Conservation (phyloP, 2,888 invertebrate genomes). For the Sericinus montela region DNA sequence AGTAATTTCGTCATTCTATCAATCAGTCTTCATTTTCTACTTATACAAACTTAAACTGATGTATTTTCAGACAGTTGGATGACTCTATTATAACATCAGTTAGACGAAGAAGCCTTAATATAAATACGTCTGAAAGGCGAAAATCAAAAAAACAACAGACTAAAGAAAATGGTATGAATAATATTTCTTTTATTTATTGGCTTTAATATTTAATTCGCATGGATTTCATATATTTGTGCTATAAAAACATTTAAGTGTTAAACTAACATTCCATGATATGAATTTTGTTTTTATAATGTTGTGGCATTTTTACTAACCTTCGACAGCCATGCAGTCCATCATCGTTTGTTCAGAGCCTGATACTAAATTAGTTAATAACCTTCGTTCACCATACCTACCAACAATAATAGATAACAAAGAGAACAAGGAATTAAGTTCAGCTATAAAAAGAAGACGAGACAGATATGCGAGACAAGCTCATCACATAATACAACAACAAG, state of each 20-base stretch:
- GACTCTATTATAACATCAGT: conserved; percentile 86
- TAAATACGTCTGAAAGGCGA: conserved; percentile 82
- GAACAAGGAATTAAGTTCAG: conserved; percentile 88
- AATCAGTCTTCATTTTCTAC: no score
- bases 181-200: neutral
- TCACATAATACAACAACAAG: conserved; percentile 90
- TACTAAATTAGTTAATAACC: conserved; percentile 37
- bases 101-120: conserved; percentile 68
- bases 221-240: neutral
- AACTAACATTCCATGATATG: neutral
- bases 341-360: conserved; percentile 47
- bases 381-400: conserved; percentile 43
- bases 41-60: no score
- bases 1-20: no score
- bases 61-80: conserved; percentile 77
- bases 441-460: conserved; percentile 88
- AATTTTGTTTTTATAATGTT: conserved; percentile 22
- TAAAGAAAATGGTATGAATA: conserved; percentile 85
- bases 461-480: conserved; percentile 91
- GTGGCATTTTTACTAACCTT: conserved; percentile 60
- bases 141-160: conserved; percentile 81
- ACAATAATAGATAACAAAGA: conserved; percentile 58
- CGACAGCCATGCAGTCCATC: conserved; percentile 44
- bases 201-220: neutral
- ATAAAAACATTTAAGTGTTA: neutral